Evolutionary conservation across 2,888 invertebrate genomes (phyloP), one percentile per base, ranked within the genome.

Genomic region (Cephus pulcher): DNA sequence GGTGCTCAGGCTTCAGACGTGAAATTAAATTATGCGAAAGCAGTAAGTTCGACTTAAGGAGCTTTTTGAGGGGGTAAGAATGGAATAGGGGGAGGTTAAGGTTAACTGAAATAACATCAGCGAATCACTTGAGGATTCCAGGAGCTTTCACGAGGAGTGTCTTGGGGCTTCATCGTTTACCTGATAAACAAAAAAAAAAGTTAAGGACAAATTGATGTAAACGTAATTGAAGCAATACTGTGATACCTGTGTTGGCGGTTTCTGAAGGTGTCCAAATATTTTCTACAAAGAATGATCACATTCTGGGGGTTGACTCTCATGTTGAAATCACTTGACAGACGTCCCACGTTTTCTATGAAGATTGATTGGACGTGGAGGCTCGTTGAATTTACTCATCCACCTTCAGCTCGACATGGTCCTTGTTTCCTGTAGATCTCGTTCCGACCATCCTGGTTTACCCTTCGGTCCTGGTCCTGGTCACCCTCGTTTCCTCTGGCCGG

Each of bases 341-440:
- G 71, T 71, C 71, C 71, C 71, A 34, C 71, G 32, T 71, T 71
- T 71, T 34, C 33, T 33, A 69, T 69, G 40, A 75, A 80, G 79
- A 80, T 82, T 79, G 81, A 82, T 82, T 80, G 76, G 79, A 80
- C 76, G 77, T 6, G 77, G 80, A 80, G 56, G 75, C 74, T 79
- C 75, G 73, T 71, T 75, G 75, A 79, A 76, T 79, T 77, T 80
- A 76, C 73, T 76, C 75, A 32, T 71, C 71, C 34, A 33, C 32
- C 32, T 32, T 32, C 12, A 32, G 30, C 30, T 70, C 3, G 1
- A 70, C 56, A 69, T 78, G 77, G 80, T 76, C 75, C 80, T 82
- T 23, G 56, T 23, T 56, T 56, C 56, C 56, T 56, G 23, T 23
- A 23, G 56, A 1, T 56, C 56, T 56, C 23, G 23, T 23, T 23